Evolutionary conservation across 2,888 invertebrate species (phyloP).

Genomic region (Strigamia transsilvanica): DNA sequence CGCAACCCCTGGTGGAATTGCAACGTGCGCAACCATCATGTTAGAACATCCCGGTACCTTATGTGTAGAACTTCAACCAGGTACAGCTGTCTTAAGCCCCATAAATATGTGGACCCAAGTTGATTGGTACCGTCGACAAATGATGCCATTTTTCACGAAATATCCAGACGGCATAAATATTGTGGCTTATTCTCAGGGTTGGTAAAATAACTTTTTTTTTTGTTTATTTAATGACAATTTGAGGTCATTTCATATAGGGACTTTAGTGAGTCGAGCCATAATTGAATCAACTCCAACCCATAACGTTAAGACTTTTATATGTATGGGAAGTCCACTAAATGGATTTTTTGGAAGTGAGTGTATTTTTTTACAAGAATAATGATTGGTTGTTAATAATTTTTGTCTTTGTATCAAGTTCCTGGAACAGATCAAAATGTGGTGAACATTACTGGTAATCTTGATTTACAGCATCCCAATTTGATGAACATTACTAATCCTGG

Average conservation of each 20-base stretch:
- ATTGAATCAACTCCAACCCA: background rate
- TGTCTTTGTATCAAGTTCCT: background rate
- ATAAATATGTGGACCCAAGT: too few relatives aligned
- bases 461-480: too few relatives aligned
- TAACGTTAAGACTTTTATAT: background rate
- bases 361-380: too few relatives aligned
- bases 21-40: background rate
- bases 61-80: background rate
- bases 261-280: background rate
- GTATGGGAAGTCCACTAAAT: background rate
- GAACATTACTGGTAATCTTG: too few relatives aligned
- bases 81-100: background rate
- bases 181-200: too few relatives aligned
- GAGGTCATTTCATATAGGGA: background rate
- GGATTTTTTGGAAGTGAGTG: background rate
- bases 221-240: background rate
- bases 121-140: too few relatives aligned
- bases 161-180: too few relatives aligned
- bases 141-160: too few relatives aligned
- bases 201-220: too few relatives aligned
- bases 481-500: background rate
- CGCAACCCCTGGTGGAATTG: background rate
- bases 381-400: too few relatives aligned
- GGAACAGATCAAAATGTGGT: background rate
- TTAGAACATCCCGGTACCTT: background rate